Evolutionary conservation across 2,888 invertebrate genomes (phyloP), one percentile per base, ranked within the genome.

Genomic region (Apamea crenata): DNA sequence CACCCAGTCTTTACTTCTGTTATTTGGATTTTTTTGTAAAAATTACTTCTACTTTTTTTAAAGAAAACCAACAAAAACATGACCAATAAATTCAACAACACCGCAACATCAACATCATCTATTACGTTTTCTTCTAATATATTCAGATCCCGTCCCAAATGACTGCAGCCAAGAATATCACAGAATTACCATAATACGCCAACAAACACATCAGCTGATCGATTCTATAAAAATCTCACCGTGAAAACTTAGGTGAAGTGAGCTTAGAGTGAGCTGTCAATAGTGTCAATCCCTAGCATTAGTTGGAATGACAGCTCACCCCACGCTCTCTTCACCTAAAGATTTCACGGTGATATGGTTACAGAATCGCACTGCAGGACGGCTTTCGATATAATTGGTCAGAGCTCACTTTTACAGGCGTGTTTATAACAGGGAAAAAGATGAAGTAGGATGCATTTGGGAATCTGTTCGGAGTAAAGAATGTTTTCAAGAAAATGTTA

Each of bases 201-300:
- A 87, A 81, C 80, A 81, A 83, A 86, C 78, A 80, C 77, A 87
- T 87, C n/a, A n/a, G n/a, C n/a, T n/a, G n/a, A n/a, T n/a, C n/a
- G n/a, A n/a, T n/a, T n/a, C n/a, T n/a, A n/a, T n/a, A n/a, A n/a
- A n/a, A n/a, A n/a, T n/a, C n/a, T n/a, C n/a, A n/a, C n/a, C n/a
- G n/a, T n/a, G n/a, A n/a, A n/a, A n/a, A n/a, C n/a, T n/a, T n/a
- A n/a, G n/a, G n/a, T n/a, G n/a, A n/a, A n/a, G n/a, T n/a, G n/a
- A n/a, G n/a, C n/a, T n/a, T n/a, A n/a, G n/a, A n/a, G n/a, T n/a
- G n/a, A n/a, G n/a, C n/a, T n/a, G n/a, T n/a, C n/a, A n/a, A n/a
- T n/a, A n/a, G n/a, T n/a, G n/a, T n/a, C n/a, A n/a, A n/a, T n/a
- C n/a, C n/a, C n/a, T n/a, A n/a, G n/a, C n/a, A n/a, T n/a, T n/a